These are phyloP conservation scores for Leptinotarsa texana DNA, from an alignment of 1,140 invertebrate genomes.

Conservation along the genomic window DNA sequence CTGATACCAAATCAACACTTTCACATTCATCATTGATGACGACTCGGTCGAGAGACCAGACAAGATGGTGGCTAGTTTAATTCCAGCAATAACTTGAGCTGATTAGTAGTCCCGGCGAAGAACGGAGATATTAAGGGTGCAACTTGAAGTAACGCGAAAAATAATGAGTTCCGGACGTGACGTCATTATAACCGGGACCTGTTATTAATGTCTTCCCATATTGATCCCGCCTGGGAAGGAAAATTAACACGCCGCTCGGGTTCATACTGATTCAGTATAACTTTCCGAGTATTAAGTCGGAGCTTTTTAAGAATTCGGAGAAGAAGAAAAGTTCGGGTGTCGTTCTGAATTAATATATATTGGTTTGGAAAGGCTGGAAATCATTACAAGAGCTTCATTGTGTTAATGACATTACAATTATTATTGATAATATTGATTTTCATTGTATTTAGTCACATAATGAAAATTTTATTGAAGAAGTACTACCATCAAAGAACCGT, in stretches of 20 bases:
- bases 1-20: no score
- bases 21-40: no score
- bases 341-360: not conserved
- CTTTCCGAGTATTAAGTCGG: not conserved
- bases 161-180: conserved; percentile 58
- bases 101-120: conserved; percentile 51
- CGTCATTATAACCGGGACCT: conserved; percentile 56
- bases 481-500: no score
- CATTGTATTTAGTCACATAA: no score
- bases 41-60: not conserved
- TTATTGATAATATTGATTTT: no score
- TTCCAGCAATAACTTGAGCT: conserved; percentile 1
- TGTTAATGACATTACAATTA: no score
- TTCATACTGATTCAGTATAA: conserved; percentile 41
- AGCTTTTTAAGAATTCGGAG: not conserved
- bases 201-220: conserved; percentile 57
- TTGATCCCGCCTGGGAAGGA: conserved; percentile 53
- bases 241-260: conserved; percentile 54
- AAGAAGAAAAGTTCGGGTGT: not conserved
- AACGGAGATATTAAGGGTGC: conserved; percentile 53
- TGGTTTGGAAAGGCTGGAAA: no score
- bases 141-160: conserved; percentile 55
- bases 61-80: conserved; percentile 2
- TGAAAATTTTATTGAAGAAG: no score
- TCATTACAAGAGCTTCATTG: no score